Evolutionary conservation across 2,113 vertebrate species (phyloP), one percentile per base, ranked within the genome.

Genomic region (Microcebus tavaratra): DNA sequence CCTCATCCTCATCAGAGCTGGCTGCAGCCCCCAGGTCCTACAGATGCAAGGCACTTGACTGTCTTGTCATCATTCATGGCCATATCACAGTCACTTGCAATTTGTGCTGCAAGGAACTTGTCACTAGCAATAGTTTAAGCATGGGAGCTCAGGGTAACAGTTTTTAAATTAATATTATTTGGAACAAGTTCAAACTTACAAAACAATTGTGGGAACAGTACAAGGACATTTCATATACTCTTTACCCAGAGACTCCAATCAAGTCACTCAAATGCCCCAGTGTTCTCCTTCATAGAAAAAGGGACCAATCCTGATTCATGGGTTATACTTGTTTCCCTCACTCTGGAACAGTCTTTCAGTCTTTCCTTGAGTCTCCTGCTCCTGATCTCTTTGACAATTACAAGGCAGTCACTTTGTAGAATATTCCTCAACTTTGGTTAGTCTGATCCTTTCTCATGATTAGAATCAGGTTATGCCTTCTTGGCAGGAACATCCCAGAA

Each of bases 91-190:
- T 85, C 42, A 70, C 6, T 39, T 80, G 61, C 15, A 55, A 25
- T 73, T 55, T 92, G 15, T 76, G 9, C 67, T 87, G 0, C 6
- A 76, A 87, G 36, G 29, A 79, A 1, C 10, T 55, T 80, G 72
- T 70, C 85, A 78, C 67, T 78, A 31, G 18, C 11, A 83, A 63
- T 55, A 39, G 53, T 20, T 63, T 20, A 90, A 81, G 70, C 79
- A 36, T 53, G 53, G 4, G 83, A 93, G 79, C 42, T 91, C 67
- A 70, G 13, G 23, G 25, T 79, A 78, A 25, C 15, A 13, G 34
- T 81, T 55, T 50, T 45, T 59, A 76, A 86, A 73, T 79, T 88
- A 59, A 81, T 87, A 65, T 75, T 78, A 95, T 94, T 88, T 90
- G 48, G 94, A 95, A 27, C 36, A 85, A 95, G 45, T 92, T 92